A percentile compares a stretch with the other conserved stretches of the same genome.
phyloP scores from a whole-genome alignment of 2,113 vertebrate genomes.

The Cebidichthys violaceus region DNA sequence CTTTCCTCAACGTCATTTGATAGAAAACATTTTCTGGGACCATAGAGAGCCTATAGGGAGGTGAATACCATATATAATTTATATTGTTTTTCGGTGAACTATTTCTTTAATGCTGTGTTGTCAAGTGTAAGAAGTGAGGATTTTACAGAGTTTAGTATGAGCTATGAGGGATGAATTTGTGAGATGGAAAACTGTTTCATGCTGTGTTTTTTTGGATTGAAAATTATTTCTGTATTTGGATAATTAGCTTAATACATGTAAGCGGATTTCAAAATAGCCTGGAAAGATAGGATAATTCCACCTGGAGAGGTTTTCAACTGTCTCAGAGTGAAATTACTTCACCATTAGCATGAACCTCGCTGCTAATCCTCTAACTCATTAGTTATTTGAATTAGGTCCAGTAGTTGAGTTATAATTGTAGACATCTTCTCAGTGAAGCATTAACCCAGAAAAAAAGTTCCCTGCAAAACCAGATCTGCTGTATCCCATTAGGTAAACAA shows the following conservation, averaged over 20 bases:
- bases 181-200: slow-evolving; percentile 1
- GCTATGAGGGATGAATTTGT: background rate
- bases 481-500: slow-evolving; percentile 17
- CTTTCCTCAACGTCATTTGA: background rate
- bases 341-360: slow-evolving; percentile 51
- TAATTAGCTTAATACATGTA: slow-evolving; percentile 57
- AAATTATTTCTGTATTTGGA: slow-evolving; percentile 54
- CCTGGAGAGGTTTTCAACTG: slow-evolving; percentile 53
- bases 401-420: slow-evolving; percentile 36
- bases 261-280: slow-evolving; percentile 60
- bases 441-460: slow-evolving; percentile 35
- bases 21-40: background rate
- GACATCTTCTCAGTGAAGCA: slow-evolving; percentile 41
- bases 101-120: background rate
- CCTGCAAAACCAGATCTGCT: background rate
- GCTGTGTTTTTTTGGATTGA: slow-evolving; percentile 34
- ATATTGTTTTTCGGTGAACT: background rate
- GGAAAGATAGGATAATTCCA: slow-evolving; percentile 61
- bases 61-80: background rate
- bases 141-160: background rate
- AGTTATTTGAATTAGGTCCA: slow-evolving; percentile 57
- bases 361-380: slow-evolving; percentile 67
- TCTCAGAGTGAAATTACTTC: slow-evolving; percentile 47
- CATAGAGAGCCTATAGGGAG: background rate
- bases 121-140: background rate